phyloP scores from a whole-genome alignment of 2,888 invertebrate genomes.

The Ophion ellenae region DNA sequence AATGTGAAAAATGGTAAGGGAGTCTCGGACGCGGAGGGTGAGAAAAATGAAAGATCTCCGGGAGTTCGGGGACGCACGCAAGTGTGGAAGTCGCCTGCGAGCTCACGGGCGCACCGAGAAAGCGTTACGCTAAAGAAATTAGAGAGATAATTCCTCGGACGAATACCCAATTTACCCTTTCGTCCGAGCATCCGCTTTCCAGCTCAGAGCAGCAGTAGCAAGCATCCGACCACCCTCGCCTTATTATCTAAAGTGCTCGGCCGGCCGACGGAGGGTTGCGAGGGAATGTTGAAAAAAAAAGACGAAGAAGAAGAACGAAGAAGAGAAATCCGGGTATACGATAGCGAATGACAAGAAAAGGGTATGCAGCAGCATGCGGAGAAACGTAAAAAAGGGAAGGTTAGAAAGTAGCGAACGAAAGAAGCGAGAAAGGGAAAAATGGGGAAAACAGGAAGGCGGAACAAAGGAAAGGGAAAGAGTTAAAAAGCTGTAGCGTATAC shows the following conservation, averaged over 20 bases:
- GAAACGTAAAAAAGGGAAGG: constrained; percentile 49
- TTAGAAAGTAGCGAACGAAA: constrained; percentile 51
- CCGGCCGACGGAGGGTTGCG: constrained; percentile 70
- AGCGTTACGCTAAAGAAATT: constrained; percentile 87
- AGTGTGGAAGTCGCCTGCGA: constrained; percentile 28
- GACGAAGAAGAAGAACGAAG: constrained; percentile 50
- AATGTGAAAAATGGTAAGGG: not conserved
- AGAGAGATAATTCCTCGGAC: constrained; percentile 84
- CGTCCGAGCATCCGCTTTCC: constrained; percentile 72
- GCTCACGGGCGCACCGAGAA: constrained; percentile 53
- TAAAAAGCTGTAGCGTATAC: constrained; percentile 55
- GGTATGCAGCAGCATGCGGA: constrained; percentile 47
- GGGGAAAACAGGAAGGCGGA: constrained; percentile 42
- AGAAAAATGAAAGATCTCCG: constrained; percentile 26
- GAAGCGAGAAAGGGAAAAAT: constrained; percentile 45
- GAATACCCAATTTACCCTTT: constrained; percentile 84
- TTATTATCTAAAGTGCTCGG: constrained; percentile 84
- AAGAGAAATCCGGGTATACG: constrained; percentile 69
- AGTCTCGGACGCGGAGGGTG: not conserved
- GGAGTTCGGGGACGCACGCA: constrained; percentile 14
- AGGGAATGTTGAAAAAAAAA: constrained; percentile 69
- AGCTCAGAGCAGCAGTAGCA: constrained; percentile 51
- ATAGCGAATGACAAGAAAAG: constrained; percentile 68
- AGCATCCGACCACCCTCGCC: constrained; percentile 77
- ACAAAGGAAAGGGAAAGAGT: constrained; percentile 64